Base-by-base conservation (phyloP, 64 coral and sea anemone species). In the Dendronephthya gigantea region DNA sequence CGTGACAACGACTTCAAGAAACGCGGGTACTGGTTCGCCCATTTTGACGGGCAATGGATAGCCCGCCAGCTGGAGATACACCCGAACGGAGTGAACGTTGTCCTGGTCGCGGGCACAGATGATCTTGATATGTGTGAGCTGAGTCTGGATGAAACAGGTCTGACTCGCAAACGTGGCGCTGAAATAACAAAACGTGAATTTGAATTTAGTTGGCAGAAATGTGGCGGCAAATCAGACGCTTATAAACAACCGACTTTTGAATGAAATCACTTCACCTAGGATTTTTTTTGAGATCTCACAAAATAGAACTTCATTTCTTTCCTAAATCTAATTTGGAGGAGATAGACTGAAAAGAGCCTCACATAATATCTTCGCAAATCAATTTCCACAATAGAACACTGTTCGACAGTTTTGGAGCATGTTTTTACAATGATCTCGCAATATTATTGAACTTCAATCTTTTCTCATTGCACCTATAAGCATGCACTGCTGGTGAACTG, bases 31-130 rank as follows among this genome's bases (percentile, higher is more conserved):
- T 93, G 95, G 95, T 98, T 90, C 89, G 95, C 95, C 33, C 95
- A 98, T 41, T 98, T 98, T 90, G 95, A 98, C 87, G 95, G 95
- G 6, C 95, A 98, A 51, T 98, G 92, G 90, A 93, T 98, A 72
- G 95, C 92, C 19, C 95, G 95, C 34, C 95, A 98, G 85, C 89
- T 98, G 88, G 95, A 98, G 35, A 52, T 98, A 19, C 92, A 93
- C 40, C 81, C 84, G 2, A 92, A 89, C 1, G 88, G 81, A 37
- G 40, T 83, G 19, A 87, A 90, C 6, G 45, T 98, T n/a, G 50
- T 98, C n/a, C 83, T 98, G 25, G 88, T 98, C 29, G 91, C 95
- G 19, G 95, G 95, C 23, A 87, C 93, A 7, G 95, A 98, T 56
- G 95, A 98, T 62, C 85, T 98, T 59, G 95, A 98, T 72, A 98